Conservation (phyloP, 2,797 vertebrate species). For the Anas flavirostris region DNA sequence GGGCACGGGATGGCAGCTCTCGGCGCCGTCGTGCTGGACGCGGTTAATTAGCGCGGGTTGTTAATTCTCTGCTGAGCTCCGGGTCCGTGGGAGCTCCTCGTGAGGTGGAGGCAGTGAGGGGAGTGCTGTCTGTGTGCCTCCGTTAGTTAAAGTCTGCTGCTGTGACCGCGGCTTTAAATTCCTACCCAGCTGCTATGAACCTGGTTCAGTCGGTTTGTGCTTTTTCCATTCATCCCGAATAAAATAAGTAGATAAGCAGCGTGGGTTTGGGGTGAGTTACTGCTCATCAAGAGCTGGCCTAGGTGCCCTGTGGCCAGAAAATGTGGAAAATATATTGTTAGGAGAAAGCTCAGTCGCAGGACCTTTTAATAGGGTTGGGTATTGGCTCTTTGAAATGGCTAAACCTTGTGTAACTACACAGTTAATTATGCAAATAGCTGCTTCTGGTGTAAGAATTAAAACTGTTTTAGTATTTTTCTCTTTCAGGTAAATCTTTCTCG, state of each 20-base stretch:
- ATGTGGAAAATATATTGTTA: accelerated
- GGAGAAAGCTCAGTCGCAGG: neutral
- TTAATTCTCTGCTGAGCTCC: accelerated
- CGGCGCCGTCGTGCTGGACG: too few species aligned
- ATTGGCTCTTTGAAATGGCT: neutral
- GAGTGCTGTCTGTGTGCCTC: neutral
- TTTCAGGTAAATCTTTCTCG: neutral
- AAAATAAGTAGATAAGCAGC: accelerated
- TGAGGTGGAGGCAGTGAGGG: accelerated
- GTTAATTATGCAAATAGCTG: accelerated
- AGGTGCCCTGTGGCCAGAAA: neutral
- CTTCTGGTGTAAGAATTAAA: neutral
- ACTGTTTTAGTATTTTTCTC: neutral
- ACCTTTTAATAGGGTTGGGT: neutral
- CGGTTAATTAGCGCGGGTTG: too few species aligned
- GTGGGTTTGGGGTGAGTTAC: neutral
- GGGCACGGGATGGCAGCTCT: accelerated
- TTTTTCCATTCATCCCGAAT: accelerated
- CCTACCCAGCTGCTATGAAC: accelerated
- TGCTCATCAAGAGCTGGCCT: accelerated
- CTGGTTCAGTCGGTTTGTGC: accelerated
- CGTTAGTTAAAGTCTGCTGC: accelerated
- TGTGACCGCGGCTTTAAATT: accelerated
- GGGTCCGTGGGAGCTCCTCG: accelerated
- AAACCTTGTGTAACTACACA: neutral